These are phyloP conservation scores for Prostheceraeus crozeri DNA, from an alignment of 2,888 invertebrate species.

Conservation along the genomic window DNA sequence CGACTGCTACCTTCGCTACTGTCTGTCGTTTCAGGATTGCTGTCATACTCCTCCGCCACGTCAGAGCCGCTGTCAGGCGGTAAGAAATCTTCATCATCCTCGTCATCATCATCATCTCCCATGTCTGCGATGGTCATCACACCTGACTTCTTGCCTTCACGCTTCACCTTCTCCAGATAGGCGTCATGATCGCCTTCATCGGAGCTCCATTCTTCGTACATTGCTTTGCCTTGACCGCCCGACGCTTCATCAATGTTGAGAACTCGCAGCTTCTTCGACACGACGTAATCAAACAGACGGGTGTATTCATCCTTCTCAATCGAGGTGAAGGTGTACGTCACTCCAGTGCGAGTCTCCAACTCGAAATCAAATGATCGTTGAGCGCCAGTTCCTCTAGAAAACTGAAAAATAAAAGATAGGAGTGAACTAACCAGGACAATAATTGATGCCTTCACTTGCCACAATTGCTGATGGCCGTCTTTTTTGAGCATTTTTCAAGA, in stretches of 20 bases:
- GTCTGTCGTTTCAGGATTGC: too few species aligned
- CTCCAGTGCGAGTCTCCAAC: conserved; percentile 72
- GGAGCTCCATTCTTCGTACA: conserved; percentile 57
- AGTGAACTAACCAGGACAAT: too few species aligned
- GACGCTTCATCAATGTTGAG: too few species aligned
- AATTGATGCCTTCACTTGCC: too few species aligned
- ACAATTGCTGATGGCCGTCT: too few species aligned
- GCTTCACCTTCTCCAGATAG: conserved; percentile 86
- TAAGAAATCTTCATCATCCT: conserved; percentile 44
- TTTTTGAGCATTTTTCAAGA: too few species aligned
- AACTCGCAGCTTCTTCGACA: conserved; percentile 81
- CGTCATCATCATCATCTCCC: conserved; percentile 52
- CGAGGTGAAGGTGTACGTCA: conserved; percentile 84
- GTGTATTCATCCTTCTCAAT: conserved; percentile 98
- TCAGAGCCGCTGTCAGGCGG: conserved; percentile 67
- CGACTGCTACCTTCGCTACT: too few species aligned
- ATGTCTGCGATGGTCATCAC: conserved; percentile 61
- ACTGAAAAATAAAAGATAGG: too few species aligned
- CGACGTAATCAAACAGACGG: conserved; percentile 87
- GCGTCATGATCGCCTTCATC: conserved; percentile 85
- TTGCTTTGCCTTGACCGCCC: conserved; percentile 60
- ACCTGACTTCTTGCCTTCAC: conserved; percentile 73
- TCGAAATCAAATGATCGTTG: conserved; percentile 35
- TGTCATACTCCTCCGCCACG: conserved; percentile 72
- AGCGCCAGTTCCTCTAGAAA: conserved; percentile 28